A percentile compares a stretch with the other conserved stretches of the same genome.
Conservation (phyloP, 2,888 invertebrate genomes). For the Schizotus pectinicornis region DNA sequence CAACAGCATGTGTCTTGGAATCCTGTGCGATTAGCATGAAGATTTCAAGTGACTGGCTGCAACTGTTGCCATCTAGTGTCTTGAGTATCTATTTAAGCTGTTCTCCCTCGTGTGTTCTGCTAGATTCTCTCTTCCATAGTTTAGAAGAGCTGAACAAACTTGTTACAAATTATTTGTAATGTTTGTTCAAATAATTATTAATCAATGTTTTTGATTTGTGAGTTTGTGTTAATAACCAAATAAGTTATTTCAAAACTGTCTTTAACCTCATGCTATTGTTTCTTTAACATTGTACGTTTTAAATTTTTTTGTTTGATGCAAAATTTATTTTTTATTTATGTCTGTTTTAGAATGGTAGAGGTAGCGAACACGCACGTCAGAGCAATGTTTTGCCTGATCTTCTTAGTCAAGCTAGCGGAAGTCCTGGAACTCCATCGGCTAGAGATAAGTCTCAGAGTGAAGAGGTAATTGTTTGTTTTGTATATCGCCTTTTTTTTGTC, state of each 20-base stretch:
- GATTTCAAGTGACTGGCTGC: constrained; percentile 53
- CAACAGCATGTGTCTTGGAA: constrained; percentile 43
- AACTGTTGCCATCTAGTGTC: constrained; percentile 52
- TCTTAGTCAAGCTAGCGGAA: constrained; percentile 82
- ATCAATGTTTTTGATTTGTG: too few species aligned
- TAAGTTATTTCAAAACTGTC: too few species aligned
- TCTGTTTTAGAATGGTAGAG: constrained; percentile 57
- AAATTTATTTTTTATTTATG: too few species aligned
- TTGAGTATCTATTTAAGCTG: constrained; percentile 41
- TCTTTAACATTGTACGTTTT: too few species aligned
- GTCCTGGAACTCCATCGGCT: constrained; percentile 84
- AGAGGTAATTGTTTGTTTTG: constrained; percentile 70
- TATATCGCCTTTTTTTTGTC: constrained; percentile 1
- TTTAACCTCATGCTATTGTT: too few species aligned
- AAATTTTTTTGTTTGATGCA: too few species aligned
- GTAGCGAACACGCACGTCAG: constrained; percentile 73
- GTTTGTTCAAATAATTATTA: too few species aligned
- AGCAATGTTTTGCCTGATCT: constrained; percentile 95
- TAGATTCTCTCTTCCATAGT: constrained; percentile 29
- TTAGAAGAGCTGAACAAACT: constrained; percentile 4
- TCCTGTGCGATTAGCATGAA: constrained; percentile 47
- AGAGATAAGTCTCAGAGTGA: constrained; percentile 94
- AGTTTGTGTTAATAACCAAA: too few species aligned
- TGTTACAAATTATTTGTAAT: not conserved
- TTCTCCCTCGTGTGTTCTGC: constrained; percentile 36